Percentiles rank a stretch among this genome's conserved stretches.
Evolutionary conservation across 2,888 invertebrate genomes (phyloP).

Genomic region (Cerastis leucographa): DNA sequence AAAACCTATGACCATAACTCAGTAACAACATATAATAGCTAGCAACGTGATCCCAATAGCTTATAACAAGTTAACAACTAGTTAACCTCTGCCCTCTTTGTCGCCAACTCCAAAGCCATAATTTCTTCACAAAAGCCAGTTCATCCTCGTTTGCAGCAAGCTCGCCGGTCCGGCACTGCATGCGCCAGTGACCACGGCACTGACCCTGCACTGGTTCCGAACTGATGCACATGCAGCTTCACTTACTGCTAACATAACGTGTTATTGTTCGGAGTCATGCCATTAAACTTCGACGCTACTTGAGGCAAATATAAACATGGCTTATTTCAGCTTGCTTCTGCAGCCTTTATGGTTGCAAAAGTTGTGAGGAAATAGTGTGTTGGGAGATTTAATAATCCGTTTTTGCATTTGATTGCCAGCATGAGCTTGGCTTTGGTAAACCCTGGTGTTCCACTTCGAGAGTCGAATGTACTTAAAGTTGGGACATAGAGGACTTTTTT

Average conservation of each 20-base stretch:
- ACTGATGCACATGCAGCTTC: slow-evolving; percentile 77
- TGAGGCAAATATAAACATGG: slow-evolving; percentile 13
- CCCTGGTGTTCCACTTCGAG: neutral
- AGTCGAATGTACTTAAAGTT: neutral
- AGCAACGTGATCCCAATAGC: neutral
- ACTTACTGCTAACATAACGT: slow-evolving; percentile 68
- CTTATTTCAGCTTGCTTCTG: slow-evolving; percentile 21
- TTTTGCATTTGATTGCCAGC: neutral
- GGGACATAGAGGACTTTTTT: neutral
- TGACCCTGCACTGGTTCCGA: slow-evolving; percentile 84
- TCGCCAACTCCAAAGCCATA: neutral
- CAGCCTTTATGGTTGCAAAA: slow-evolving; percentile 19
- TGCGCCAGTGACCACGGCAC: slow-evolving; percentile 82
- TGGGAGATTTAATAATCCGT: neutral
- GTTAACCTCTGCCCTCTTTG: neutral
- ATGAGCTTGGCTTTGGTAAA: neutral
- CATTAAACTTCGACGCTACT: slow-evolving; percentile 26
- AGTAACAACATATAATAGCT: neutral
- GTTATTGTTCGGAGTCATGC: slow-evolving; percentile 53
- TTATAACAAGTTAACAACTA: neutral
- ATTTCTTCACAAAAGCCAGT: slow-evolving; percentile 36
- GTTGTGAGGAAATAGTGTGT: slow-evolving; percentile 9
- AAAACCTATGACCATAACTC: neutral
- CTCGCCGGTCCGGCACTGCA: slow-evolving; percentile 69
- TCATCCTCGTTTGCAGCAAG: slow-evolving; percentile 35